Percentiles rank a stretch among this genome's conserved stretches.
Evolutionary conservation across 2,113 vertebrate species (phyloP).

Genomic region (Megaceryle maxima): DNA sequence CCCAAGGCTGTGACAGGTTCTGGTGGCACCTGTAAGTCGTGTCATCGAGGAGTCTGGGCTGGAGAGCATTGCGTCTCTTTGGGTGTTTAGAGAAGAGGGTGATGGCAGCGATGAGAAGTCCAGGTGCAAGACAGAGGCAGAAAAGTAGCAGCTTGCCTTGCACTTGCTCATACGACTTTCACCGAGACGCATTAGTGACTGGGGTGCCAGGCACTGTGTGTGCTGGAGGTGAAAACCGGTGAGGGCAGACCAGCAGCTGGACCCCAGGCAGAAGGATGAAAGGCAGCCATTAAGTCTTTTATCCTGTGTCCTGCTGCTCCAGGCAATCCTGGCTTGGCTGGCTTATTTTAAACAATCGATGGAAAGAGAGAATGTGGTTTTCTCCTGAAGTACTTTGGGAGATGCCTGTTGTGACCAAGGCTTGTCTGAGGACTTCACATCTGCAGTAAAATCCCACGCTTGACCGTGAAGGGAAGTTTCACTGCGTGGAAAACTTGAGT

Average conservation of each 20-base stretch:
- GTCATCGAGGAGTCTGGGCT: fast-evolving
- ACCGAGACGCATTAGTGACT: neutral
- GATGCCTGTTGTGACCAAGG: neutral
- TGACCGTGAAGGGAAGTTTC: neutral
- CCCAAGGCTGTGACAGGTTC: neutral
- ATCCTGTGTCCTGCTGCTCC: constrained; percentile 3
- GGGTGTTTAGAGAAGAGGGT: neutral
- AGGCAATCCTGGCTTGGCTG: neutral
- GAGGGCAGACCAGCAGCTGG: neutral
- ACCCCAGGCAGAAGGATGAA: neutral
- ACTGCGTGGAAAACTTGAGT: neutral
- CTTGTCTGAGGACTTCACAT: neutral
- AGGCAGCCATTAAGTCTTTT: constrained; percentile 6
- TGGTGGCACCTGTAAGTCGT: neutral
- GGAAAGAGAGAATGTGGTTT: neutral
- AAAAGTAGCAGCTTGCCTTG: neutral
- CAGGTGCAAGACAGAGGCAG: neutral
- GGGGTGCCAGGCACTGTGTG: neutral
- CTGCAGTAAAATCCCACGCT: neutral
- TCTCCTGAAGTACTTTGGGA: neutral
- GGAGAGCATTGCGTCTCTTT: neutral
- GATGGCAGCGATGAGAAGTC: neutral
- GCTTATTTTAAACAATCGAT: neutral
- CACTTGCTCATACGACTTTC: neutral
- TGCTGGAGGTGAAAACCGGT: neutral